phyloP scores from a whole-genome alignment of 2,888 invertebrate species.

The Carpatolechia fugitivella region DNA sequence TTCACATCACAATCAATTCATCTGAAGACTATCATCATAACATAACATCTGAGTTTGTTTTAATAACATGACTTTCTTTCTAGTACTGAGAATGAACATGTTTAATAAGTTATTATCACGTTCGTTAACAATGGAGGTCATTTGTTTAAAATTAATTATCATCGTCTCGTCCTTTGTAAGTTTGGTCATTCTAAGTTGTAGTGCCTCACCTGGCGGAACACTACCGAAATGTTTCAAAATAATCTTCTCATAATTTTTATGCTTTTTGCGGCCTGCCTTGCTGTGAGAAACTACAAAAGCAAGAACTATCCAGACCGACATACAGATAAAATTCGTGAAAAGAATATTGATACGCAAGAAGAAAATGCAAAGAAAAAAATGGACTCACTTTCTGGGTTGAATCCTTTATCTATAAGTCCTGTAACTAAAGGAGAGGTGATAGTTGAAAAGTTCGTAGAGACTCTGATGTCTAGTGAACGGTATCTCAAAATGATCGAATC shows the following conservation, averaged over 20 bases:
- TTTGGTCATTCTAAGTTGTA: constrained; percentile 11
- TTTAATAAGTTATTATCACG: not conserved
- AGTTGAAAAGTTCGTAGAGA: constrained; percentile 63
- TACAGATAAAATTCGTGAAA: constrained; percentile 14
- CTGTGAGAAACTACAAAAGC: not conserved
- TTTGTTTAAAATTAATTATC: not conserved
- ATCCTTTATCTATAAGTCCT: not conserved
- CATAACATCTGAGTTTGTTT: not conserved
- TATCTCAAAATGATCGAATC: constrained; percentile 59
- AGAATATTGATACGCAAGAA: constrained; percentile 15
- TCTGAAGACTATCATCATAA: too few relatives aligned
- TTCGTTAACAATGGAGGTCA: not conserved
- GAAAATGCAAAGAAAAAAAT: constrained; percentile 7
- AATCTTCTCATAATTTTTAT: constrained; percentile 21
- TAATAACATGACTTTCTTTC: not conserved
- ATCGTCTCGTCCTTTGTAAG: not conserved
- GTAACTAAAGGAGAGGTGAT: constrained; percentile 45
- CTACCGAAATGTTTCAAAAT: constrained; percentile 30
- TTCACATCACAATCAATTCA: too few relatives aligned
- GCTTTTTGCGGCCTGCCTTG: constrained; percentile 13
- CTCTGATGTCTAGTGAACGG: constrained; percentile 56
- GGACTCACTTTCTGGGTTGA: not conserved
- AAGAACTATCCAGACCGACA: constrained; percentile 20
- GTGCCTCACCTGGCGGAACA: constrained; percentile 21
- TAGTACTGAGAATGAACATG: not conserved